Base-by-base conservation (phyloP, 2,797 vertebrate species). In the Lepus townsendii region DNA sequence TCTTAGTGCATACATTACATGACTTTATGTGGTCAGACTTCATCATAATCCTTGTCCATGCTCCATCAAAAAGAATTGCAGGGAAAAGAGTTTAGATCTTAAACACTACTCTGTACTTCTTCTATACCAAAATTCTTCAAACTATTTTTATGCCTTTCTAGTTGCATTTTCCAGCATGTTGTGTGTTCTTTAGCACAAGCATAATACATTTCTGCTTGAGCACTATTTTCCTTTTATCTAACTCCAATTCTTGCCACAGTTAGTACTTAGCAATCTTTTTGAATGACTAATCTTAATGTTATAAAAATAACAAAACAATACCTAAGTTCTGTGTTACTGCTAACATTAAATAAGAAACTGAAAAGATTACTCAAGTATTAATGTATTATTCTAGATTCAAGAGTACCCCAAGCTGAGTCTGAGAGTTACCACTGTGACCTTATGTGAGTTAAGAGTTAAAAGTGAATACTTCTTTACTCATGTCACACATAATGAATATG, bases 391-490 rank as follows among this genome's bases (percentile, higher is more conserved):
- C 8, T 78, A 60, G 12, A 78, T 27, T 73, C 35, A 79, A 47
- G 57, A 77, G 3, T 73, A 92, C 90, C 32, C n/a, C 11, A 72
- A 92, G 84, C n/a, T 82, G 27, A 91, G 13, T 84, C 19, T 94
- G 52, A 82, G 22, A 42, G 24, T 42, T 83, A 52, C 5, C 35
- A 88, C 35, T 17, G 90, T 54, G 92, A 90, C 72, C 16, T 1
- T 69, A 94, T 62, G 42, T 50, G 16, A 32, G 72, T 76, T 89
- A 83, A 16, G 12, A 80, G 38, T 42, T 75, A 73, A 78, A 54
- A 83, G n/a, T 38, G 7, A 1, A n/a, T 83, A 60, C 7, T 66
- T 68, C 26, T 75, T 83, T 88, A 63, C 7, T 69, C 17, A 83
- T 47, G 90, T 89, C 30, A 82, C 3, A 83, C 0, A 5, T 75